A percentile compares a stretch with the other conserved stretches of the same genome.
phyloP scores from a whole-genome alignment of 2,113 vertebrate genomes.

The Limanda limanda region DNA sequence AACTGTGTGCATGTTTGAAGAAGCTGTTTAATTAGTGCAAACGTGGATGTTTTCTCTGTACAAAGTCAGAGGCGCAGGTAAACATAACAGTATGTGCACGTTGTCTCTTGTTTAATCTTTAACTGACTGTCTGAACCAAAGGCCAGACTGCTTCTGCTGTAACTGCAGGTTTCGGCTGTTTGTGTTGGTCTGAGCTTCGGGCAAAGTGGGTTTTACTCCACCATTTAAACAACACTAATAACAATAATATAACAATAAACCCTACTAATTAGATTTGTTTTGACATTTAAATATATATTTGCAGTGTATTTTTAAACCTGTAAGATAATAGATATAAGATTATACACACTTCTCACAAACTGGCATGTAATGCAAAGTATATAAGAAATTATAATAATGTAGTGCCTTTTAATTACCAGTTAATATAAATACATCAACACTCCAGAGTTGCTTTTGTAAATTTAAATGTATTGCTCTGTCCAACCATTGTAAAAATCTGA shows the following conservation, averaged over 20 bases:
- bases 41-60: slow-evolving; percentile 17
- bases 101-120: slow-evolving; percentile 45
- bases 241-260: too few relatives aligned
- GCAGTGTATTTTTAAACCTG: too few relatives aligned
- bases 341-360: too few relatives aligned
- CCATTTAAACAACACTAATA: not conserved
- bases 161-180: not conserved
- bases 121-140: slow-evolving; percentile 22
- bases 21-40: slow-evolving; percentile 54
- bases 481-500: too few relatives aligned
- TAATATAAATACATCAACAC: too few relatives aligned
- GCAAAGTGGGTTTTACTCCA: not conserved
- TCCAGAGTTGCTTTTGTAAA: too few relatives aligned
- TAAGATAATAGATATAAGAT: too few relatives aligned
- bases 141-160: not conserved
- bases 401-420: too few relatives aligned
- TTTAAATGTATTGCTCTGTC: too few relatives aligned
- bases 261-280: too few relatives aligned
- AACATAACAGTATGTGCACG: slow-evolving; percentile 30
- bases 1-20: slow-evolving; percentile 23
- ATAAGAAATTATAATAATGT: too few relatives aligned
- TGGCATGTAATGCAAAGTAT: too few relatives aligned
- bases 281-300: not conserved
- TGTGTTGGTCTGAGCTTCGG: not conserved
- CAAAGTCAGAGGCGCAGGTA: slow-evolving; percentile 28